Conservation (phyloP, 2,797 vertebrate species). For the Chloroceryle inda region DNA sequence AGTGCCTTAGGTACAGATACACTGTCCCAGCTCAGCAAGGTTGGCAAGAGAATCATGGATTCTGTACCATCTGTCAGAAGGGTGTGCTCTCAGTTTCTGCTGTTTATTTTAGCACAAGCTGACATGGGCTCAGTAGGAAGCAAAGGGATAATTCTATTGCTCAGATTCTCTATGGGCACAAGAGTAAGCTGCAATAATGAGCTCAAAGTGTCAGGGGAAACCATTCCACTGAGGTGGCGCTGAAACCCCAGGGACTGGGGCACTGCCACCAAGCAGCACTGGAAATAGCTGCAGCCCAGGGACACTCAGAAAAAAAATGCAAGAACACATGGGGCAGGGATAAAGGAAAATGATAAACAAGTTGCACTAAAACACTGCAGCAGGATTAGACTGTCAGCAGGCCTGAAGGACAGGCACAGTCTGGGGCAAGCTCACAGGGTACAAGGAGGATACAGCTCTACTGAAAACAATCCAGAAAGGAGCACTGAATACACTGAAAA, state of each 20-base stretch:
- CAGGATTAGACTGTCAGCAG: not conserved
- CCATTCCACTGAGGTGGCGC: not conserved
- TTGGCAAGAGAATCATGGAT: not conserved
- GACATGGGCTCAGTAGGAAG: not conserved
- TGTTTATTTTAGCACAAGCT: not conserved
- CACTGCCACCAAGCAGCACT: not conserved
- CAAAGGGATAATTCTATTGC: not conserved
- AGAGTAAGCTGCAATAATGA: not conserved
- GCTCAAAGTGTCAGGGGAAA: not conserved
- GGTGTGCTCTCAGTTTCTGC: not conserved
- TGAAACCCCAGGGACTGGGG: not conserved
- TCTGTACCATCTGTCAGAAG: constrained; percentile 10
- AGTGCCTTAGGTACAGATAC: not conserved
- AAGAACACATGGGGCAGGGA: not conserved
- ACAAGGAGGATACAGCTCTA: not conserved
- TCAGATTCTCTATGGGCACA: not conserved
- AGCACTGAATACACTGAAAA: not conserved
- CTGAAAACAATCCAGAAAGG: not conserved
- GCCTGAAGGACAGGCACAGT: not conserved
- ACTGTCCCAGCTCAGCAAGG: not conserved
- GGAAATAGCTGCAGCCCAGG: not conserved
- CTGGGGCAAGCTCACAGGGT: not conserved
- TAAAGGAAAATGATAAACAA: not conserved
- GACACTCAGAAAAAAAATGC: not conserved
- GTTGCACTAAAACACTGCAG: not conserved